phyloP scores from a whole-genome alignment of 2,797 vertebrate genomes.

The Bradypodion pumilum region DNA sequence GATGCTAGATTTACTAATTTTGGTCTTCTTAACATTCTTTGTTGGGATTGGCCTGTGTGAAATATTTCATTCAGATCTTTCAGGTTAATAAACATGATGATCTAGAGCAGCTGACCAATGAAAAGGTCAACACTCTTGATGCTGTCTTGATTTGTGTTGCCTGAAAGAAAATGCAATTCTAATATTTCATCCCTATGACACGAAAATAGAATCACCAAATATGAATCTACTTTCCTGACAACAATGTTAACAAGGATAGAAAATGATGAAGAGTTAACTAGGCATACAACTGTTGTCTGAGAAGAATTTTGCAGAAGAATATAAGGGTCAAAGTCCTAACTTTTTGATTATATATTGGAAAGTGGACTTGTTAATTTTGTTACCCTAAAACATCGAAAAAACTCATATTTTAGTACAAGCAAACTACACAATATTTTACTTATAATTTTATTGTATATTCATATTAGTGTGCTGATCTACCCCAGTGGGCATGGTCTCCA shows the following conservation, averaged over 20 bases:
- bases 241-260: not conserved
- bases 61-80: constrained; percentile 47
- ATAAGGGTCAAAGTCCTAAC: not conserved
- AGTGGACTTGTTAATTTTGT: not conserved
- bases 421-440: not conserved
- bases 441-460: not conserved
- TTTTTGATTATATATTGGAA: not conserved
- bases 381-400: not conserved
- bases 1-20: constrained; percentile 41
- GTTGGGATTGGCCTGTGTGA: constrained; percentile 37
- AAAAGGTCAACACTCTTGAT: constrained; percentile 67
- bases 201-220: constrained; percentile 42
- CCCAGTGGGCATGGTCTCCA: no score
- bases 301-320: not conserved
- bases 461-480: no score
- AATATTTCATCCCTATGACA: constrained; percentile 59
- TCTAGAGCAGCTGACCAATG: constrained; percentile 52
- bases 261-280: not conserved
- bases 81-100: constrained; percentile 49
- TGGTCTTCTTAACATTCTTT: constrained; percentile 50
- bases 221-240: constrained; percentile 41
- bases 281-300: not conserved
- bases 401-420: not conserved
- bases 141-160: constrained; percentile 56
- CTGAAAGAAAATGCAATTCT: constrained; percentile 57